These are phyloP conservation scores for Tetheella fluctuosa DNA, from an alignment of 2,888 invertebrate genomes.

Conservation along the genomic window DNA sequence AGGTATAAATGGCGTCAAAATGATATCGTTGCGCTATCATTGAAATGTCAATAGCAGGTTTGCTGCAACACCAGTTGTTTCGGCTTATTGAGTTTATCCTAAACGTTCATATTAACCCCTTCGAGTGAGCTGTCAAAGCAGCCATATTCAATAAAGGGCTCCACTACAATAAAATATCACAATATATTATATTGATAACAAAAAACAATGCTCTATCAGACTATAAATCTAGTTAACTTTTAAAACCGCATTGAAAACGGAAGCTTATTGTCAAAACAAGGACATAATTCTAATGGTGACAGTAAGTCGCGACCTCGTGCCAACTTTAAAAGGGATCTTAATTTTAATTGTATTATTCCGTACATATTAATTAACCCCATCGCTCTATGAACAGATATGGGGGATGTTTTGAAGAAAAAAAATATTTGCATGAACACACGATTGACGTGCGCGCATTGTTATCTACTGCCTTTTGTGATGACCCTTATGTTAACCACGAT, in stretches of 20 bases:
- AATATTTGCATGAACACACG: slow-evolving; percentile 83
- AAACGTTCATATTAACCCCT: slow-evolving; percentile 82
- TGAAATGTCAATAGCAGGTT: slow-evolving; percentile 79
- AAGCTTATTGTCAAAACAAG: slow-evolving; percentile 76
- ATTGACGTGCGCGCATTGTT: slow-evolving; percentile 83
- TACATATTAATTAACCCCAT: slow-evolving; percentile 84
- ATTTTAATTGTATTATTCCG: slow-evolving; percentile 80
- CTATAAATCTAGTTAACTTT: slow-evolving; percentile 75
- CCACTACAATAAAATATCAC: slow-evolving; percentile 66
- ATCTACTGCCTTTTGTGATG: slow-evolving; percentile 83
- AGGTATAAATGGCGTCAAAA: slow-evolving; percentile 31
- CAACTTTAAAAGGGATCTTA: slow-evolving; percentile 73
- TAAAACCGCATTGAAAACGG: slow-evolving; percentile 66
- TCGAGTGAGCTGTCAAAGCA: slow-evolving; percentile 78
- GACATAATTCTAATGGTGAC: slow-evolving; percentile 79
- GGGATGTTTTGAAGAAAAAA: slow-evolving; percentile 81
- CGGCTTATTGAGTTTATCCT: slow-evolving; percentile 80
- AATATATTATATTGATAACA: slow-evolving; percentile 66
- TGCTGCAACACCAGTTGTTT: slow-evolving; percentile 79
- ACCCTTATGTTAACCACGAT: slow-evolving; percentile 79
- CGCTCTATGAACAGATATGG: slow-evolving; percentile 75
- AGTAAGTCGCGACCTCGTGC: slow-evolving; percentile 80
- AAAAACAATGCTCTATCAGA: slow-evolving; percentile 66
- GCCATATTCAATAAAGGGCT: slow-evolving; percentile 73
- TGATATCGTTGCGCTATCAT: slow-evolving; percentile 66